These are phyloP conservation scores for Potorous gilbertii DNA, from an alignment of 2,797 vertebrate genomes.

Conservation along the genomic window DNA sequence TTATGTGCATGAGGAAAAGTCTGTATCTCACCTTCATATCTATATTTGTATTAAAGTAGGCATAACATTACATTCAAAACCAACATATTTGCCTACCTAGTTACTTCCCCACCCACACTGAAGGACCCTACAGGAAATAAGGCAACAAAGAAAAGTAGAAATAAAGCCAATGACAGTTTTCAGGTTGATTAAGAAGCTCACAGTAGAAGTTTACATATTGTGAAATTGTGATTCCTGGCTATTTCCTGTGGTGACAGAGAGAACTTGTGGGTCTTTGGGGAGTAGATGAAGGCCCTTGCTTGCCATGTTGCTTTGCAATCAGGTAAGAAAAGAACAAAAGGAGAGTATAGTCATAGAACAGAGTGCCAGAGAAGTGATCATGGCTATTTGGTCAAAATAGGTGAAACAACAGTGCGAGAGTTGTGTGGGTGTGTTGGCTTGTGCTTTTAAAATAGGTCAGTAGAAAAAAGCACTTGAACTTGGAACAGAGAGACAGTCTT, in stretches of 20 bases:
- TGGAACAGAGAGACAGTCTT: neutral
- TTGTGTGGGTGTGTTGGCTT: neutral
- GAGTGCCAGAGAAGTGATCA: neutral
- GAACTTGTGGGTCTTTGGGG: neutral
- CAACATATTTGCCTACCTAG: slow-evolving; percentile 75
- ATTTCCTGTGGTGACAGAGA: neutral
- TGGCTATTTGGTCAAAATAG: neutral
- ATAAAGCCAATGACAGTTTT: slow-evolving; percentile 26
- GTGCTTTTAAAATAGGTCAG: neutral
- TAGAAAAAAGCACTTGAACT: neutral
- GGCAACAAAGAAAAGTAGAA: slow-evolving; percentile 47
- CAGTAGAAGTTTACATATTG: slow-evolving; percentile 6
- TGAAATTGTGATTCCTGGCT: slow-evolving; percentile 12
- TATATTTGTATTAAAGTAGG: slow-evolving; percentile 46
- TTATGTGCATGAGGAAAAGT: neutral
- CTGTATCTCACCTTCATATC: slow-evolving; percentile 6
- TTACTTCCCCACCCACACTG: slow-evolving; percentile 60
- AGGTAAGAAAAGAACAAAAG: slow-evolving; percentile 67
- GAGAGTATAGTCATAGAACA: neutral
- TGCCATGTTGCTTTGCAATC: neutral
- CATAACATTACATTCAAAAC: slow-evolving; percentile 65
- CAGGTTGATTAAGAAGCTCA: slow-evolving; percentile 37
- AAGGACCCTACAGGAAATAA: slow-evolving; percentile 63
- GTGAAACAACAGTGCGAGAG: neutral
- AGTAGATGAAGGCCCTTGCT: neutral